Percentiles rank a stretch among this genome's conserved stretches.
Evolutionary conservation across 2,888 invertebrate genomes (phyloP).

Genomic region (Napeogenes inachia): DNA sequence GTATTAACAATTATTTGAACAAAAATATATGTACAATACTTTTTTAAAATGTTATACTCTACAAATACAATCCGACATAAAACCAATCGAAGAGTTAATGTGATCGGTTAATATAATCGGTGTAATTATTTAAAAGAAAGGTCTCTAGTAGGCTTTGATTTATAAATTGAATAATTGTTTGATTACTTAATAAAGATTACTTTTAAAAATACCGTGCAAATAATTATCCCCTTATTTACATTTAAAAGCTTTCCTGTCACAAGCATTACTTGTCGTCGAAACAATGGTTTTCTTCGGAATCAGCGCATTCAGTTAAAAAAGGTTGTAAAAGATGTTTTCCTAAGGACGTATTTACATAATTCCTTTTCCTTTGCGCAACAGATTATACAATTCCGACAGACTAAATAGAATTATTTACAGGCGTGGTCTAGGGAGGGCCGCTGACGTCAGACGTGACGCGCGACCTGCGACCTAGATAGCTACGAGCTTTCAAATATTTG

Average conservation of each 20-base stretch:
- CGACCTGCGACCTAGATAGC: constrained; percentile 31
- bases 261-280: not conserved
- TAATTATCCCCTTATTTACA: not conserved
- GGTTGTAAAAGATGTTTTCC: not conserved
- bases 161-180: too few species aligned
- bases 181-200: too few species aligned
- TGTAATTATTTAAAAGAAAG: too few species aligned
- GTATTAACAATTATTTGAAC: not conserved
- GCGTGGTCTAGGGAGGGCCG: constrained; percentile 55
- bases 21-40: constrained; percentile 4
- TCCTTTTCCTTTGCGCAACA: constrained; percentile 6
- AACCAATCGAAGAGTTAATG: too few species aligned
- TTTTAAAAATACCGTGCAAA: too few species aligned
- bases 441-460: constrained; percentile 37
- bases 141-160: too few species aligned
- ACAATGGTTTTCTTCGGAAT: not conserved
- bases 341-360: constrained; percentile 7
- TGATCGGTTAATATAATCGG: too few species aligned
- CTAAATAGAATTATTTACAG: constrained; percentile 26
- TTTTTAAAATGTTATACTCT: not conserved
- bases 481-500: constrained; percentile 15
- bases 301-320: not conserved
- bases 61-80: not conserved
- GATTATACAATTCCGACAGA: constrained; percentile 9
- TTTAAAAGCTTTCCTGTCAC: not conserved